Base-by-base conservation (phyloP, 2,113 vertebrate genomes). In the Platysteira castanea region DNA sequence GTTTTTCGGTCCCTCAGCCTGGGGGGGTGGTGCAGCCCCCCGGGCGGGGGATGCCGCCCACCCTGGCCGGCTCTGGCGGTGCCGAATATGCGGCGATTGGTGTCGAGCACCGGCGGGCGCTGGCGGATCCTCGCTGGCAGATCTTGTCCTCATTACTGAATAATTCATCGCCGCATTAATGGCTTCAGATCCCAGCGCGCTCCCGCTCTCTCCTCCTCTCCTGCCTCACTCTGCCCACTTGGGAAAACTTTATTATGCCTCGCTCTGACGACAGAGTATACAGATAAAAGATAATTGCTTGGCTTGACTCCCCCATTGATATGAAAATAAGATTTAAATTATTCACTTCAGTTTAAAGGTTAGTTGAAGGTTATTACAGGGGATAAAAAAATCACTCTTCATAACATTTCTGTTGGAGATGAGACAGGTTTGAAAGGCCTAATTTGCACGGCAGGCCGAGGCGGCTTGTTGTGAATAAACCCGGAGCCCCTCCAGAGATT, bases 281-380 rank as follows among this genome's bases (percentile, higher is more conserved):
- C 97, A 98, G 98, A 99, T 99, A 99, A 99, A 99, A 99, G 98
- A 99, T 99, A 99, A 99, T 99, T 99, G 99, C 99, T 98, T 98
- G 98, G 98, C 98, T 99, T 98, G 98, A 99, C 98, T 99, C 97
- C 97, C 95, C 98, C 96, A 98, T 98, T 98, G 98, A 98, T 98
- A 98, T 98, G 98, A 98, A 98, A 98, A 98, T 98, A 97, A 98
- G 98, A 97, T 98, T 98, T 98, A 98, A 98, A 98, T 98, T 98
- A 98, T 98, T 98, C 98, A 98, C 97, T 98, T 94, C 56, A n/a
- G 97, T 98, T 98, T 98, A 98, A 98, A 98, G 98, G 98, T 98
- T 98, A 98, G 98, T 98, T 98, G 98, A 98, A 98, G 98, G 98
- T 98, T 98, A 98, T 98, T 98, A 98, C 91, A 74, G 96, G 97